Conservation (phyloP, 2,113 vertebrate genomes). For the Saguinus midas region DNA sequence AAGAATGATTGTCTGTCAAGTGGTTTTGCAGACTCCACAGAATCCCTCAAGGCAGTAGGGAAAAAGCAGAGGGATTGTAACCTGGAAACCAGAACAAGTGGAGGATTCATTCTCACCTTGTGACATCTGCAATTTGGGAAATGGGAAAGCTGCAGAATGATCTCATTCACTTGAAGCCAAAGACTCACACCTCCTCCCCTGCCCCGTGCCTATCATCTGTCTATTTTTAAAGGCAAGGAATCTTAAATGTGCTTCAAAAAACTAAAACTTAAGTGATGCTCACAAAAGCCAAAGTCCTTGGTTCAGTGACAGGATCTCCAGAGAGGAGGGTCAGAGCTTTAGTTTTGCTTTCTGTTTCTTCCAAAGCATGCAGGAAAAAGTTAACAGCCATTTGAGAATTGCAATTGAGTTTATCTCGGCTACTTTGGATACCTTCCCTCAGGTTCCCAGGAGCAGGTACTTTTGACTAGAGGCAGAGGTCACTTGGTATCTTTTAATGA, state of each 20-base stretch:
- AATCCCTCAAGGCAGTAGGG: neutral
- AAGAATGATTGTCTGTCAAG: constrained; percentile 54
- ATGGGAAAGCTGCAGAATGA: constrained; percentile 54
- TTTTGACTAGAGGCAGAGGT: neutral
- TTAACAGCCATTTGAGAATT: neutral
- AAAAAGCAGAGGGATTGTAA: constrained; percentile 62
- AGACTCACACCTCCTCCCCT: constrained; percentile 43
- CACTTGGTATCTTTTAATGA: neutral
- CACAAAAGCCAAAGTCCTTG: constrained; percentile 26
- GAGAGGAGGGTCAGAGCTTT: neutral
- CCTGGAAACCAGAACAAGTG: constrained; percentile 70
- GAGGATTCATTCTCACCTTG: constrained; percentile 73
- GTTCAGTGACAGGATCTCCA: neutral
- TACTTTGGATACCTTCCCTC: neutral
- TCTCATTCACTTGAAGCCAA: constrained; percentile 58
- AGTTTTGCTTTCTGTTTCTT: neutral
- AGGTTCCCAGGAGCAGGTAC: neutral
- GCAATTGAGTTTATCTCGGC: neutral
- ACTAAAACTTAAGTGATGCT: constrained; percentile 17
- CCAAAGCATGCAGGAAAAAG: neutral
- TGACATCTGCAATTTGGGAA: constrained; percentile 66
- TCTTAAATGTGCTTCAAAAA: constrained; percentile 24
- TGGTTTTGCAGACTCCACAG: constrained; percentile 51
- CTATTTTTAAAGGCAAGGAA: constrained; percentile 48
- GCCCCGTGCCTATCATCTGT: neutral